Evolutionary conservation across 2,797 vertebrate genomes (phyloP).

Genomic region (Pempheris klunzingeri): DNA sequence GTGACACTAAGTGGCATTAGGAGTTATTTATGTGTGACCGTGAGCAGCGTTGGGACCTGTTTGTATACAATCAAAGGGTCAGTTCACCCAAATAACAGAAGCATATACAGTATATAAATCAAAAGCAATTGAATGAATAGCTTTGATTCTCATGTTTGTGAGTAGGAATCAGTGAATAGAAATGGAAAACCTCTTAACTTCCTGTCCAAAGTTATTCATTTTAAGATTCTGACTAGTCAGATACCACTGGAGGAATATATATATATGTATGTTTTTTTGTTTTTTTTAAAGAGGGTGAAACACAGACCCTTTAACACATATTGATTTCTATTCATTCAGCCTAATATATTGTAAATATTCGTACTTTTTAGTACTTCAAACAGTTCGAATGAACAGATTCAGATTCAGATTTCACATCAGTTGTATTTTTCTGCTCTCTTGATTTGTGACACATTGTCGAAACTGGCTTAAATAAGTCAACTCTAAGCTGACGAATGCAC

Average conservation of each 20-base stretch:
- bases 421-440: constrained; percentile 3
- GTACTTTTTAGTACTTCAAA: not conserved
- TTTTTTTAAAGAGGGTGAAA: too few species aligned
- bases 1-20: not conserved
- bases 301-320: not conserved
- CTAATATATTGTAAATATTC: not conserved
- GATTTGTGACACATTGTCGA: not conserved
- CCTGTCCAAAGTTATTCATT: not conserved
- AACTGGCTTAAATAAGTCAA: not conserved
- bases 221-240: not conserved
- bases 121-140: too few species aligned
- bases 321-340: not conserved
- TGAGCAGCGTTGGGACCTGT: not conserved
- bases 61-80: not conserved
- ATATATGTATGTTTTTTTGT: too few species aligned
- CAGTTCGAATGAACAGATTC: not conserved
- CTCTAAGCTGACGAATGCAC: not conserved
- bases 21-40: not conserved
- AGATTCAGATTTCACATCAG: not conserved
- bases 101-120: too few species aligned
- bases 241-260: not conserved
- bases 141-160: too few species aligned
- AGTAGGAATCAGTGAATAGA: too few species aligned
- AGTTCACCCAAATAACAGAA: not conserved
- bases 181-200: not conserved